Evolutionary conservation across 2,113 vertebrate species (phyloP).

Genomic region (Xenopus borealis): DNA sequence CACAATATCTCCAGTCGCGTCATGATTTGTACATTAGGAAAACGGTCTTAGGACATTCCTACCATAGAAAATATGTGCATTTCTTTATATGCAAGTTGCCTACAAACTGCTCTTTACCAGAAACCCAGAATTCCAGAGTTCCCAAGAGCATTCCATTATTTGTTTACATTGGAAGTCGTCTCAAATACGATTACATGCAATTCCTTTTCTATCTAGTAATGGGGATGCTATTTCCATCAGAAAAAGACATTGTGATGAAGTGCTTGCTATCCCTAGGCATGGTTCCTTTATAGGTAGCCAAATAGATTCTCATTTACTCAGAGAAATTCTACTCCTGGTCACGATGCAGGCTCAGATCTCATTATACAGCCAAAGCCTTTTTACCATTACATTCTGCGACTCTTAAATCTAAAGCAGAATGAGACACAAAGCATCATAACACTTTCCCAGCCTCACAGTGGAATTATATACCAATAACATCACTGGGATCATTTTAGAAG

Average conservation of each 20-base stretch:
- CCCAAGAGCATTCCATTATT: neutral
- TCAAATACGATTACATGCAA: neutral
- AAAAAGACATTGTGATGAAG: neutral
- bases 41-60: too few species aligned
- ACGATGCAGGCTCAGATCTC: neutral
- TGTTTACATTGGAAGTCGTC: neutral
- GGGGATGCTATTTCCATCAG: neutral
- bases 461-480: too few species aligned
- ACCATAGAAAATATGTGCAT: too few species aligned
- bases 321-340: slow-evolving; percentile 4
- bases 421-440: too few species aligned
- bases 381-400: too few species aligned
- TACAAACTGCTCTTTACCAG: too few species aligned
- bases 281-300: slow-evolving; percentile 10
- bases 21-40: too few species aligned
- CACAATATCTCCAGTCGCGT: too few species aligned
- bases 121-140: too few species aligned
- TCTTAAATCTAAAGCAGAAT: too few species aligned
- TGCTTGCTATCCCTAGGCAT: neutral
- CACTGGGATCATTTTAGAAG: neutral
- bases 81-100: too few species aligned
- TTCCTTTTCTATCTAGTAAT: neutral
- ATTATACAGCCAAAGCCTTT: neutral
- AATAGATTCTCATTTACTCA: neutral
- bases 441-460: too few species aligned